phyloP scores from a whole-genome alignment of 2,888 invertebrate species.

The Tanaodytes sp. region DNA sequence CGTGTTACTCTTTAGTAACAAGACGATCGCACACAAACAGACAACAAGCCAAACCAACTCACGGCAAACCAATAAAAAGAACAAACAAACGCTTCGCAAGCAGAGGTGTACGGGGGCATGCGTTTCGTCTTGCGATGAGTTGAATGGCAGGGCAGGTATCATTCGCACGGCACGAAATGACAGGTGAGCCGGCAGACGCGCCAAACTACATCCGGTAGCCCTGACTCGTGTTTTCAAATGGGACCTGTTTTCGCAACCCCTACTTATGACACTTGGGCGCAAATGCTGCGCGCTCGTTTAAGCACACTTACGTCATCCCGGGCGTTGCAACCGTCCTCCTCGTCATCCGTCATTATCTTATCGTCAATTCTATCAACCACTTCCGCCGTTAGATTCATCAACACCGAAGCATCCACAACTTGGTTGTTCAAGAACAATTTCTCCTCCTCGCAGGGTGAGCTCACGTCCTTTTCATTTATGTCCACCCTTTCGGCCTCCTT shows the following conservation, averaged over 20 bases:
- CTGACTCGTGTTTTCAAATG: conserved; percentile 21
- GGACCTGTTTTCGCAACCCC: conserved; percentile 31
- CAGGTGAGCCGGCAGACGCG: background rate
- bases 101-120: conserved; percentile 5
- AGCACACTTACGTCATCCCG: conserved; percentile 69
- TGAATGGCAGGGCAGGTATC: too few relatives aligned
- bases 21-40: conserved; percentile 1
- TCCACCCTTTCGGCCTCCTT: conserved; percentile 56
- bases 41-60: conserved; percentile 8
- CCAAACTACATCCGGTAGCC: conserved; percentile 13
- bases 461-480: conserved; percentile 57
- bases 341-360: conserved; percentile 19
- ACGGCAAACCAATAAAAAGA: too few relatives aligned
- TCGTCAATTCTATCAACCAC: background rate
- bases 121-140: background rate
- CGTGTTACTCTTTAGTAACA: background rate
- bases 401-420: conserved; percentile 7
- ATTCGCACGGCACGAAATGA: too few relatives aligned
- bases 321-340: conserved; percentile 59
- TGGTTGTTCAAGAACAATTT: conserved; percentile 11
- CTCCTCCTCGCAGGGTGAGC: conserved; percentile 38
- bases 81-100: background rate
- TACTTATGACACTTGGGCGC: conserved; percentile 8
- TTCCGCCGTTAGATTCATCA: background rate
- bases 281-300: too few relatives aligned